phyloP scores from a whole-genome alignment of 2,797 vertebrate species.

The Gephyroberyx darwinii region DNA sequence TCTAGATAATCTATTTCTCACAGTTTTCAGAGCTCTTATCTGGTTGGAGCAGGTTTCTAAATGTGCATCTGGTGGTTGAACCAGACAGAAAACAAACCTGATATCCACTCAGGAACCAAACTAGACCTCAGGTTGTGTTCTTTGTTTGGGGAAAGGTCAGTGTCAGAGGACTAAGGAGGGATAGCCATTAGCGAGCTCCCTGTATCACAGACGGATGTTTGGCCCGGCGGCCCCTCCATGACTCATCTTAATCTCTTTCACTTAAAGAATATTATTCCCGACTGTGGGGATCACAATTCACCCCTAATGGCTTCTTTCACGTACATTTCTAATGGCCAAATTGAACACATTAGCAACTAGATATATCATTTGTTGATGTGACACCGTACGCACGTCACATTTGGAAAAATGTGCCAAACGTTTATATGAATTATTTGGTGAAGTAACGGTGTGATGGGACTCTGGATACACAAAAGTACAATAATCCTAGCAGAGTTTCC shows the following conservation, averaged over 20 bases:
- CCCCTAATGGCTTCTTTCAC: background rate
- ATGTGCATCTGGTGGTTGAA: slow-evolving; percentile 13
- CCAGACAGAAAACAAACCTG: slow-evolving; percentile 8
- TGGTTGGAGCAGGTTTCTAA: slow-evolving; percentile 34
- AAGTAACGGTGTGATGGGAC: background rate
- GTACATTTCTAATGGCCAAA: no score
- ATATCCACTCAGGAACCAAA: slow-evolving; percentile 10
- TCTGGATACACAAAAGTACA: background rate
- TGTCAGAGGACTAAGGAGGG: slow-evolving; percentile 13
- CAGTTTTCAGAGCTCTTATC: slow-evolving; percentile 29
- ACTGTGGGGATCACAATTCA: slow-evolving; percentile 4
- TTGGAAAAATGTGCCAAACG: no score
- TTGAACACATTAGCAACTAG: no score
- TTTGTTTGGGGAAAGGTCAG: slow-evolving; percentile 59
- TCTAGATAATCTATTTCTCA: slow-evolving; percentile 15
- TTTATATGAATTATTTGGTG: no score
- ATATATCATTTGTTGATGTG: no score
- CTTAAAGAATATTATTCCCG: background rate
- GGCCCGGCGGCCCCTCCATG: slow-evolving; percentile 42
- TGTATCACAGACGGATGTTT: slow-evolving; percentile 48
- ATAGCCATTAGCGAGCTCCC: slow-evolving; percentile 18
- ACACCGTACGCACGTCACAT: no score
- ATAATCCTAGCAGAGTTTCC: background rate
- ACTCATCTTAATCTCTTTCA: slow-evolving; percentile 34
- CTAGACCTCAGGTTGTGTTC: slow-evolving; percentile 17